Evolutionary conservation across 2,113 vertebrate species (phyloP).

Genomic region (Pluvianellus socialis): DNA sequence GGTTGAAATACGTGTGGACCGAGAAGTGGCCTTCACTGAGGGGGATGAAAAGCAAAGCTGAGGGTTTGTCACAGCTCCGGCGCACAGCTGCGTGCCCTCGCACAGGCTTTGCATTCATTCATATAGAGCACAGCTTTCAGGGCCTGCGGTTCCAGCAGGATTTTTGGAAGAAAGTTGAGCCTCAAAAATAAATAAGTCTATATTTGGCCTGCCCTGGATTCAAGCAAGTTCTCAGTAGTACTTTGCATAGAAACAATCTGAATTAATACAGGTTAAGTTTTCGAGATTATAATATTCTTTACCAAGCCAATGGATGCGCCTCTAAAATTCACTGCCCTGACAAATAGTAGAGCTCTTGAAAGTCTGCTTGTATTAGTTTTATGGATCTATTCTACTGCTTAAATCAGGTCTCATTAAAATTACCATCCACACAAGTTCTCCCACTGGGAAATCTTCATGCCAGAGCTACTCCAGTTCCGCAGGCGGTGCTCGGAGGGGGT

Average conservation of each 20-base stretch:
- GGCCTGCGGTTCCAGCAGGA: constrained; percentile 32
- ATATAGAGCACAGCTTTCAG: constrained; percentile 37
- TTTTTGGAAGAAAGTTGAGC: constrained; percentile 36
- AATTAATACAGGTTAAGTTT: constrained; percentile 53
- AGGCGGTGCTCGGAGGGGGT: constrained; percentile 63
- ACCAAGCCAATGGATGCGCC: constrained; percentile 56
- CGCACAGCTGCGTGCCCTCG: constrained; percentile 20
- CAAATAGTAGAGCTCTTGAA: constrained; percentile 68
- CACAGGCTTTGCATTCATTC: constrained; percentile 60
- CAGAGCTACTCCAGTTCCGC: constrained; percentile 69
- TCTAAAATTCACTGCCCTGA: constrained; percentile 62
- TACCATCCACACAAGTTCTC: constrained; percentile 71
- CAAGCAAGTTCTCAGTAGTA: constrained; percentile 30
- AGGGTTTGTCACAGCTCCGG: constrained; percentile 27
- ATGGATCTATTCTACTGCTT: constrained; percentile 75
- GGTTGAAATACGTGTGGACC: background rate
- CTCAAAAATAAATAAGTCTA: constrained; percentile 63
- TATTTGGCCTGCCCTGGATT: constrained; percentile 69
- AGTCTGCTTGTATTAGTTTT: constrained; percentile 75
- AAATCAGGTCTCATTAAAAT: constrained; percentile 77
- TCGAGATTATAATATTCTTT: constrained; percentile 60
- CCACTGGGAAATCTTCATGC: constrained; percentile 71
- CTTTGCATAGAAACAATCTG: constrained; percentile 62
- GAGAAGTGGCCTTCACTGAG: background rate
- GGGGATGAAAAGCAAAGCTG: background rate